phyloP scores from a whole-genome alignment of 1,140 invertebrate species.

The Apis cerana region DNA sequence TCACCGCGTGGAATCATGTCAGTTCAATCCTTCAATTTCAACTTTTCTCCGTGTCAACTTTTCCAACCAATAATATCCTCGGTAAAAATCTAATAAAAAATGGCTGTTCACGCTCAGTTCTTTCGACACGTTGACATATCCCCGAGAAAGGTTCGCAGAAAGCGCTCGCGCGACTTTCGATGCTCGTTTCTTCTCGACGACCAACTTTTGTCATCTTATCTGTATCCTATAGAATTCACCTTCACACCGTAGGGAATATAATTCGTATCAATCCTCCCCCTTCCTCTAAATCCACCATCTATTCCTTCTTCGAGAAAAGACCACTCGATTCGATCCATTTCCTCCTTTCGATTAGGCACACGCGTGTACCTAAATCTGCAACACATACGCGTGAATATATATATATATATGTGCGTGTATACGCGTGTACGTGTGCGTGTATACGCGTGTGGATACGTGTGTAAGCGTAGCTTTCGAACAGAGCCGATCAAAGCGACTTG shows the following conservation, averaged over 20 bases:
- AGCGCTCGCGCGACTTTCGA: constrained; percentile 19
- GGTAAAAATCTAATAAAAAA: neutral
- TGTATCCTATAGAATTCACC: neutral
- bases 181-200: constrained; percentile 56
- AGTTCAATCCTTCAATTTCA: neutral
- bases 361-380: constrained; percentile 15
- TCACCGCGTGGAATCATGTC: constrained; percentile 5
- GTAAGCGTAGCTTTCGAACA: neutral
- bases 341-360: neutral
- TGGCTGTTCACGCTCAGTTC: no score
- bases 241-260: neutral
- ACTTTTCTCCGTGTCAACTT: neutral
- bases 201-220: constrained; percentile 47
- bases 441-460: neutral
- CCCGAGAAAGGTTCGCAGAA: constrained; percentile 29
- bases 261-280: neutral
- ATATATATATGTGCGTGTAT: neutral
- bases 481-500: constrained; percentile 71
- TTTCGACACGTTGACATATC: constrained; percentile 31
- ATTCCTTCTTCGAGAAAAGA: neutral
- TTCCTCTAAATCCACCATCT: neutral
- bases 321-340: neutral
- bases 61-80: neutral
- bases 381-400: no score
- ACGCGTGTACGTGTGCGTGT: no score